phyloP scores from a whole-genome alignment of 2,888 invertebrate genomes.

The Plebejus argus region DNA sequence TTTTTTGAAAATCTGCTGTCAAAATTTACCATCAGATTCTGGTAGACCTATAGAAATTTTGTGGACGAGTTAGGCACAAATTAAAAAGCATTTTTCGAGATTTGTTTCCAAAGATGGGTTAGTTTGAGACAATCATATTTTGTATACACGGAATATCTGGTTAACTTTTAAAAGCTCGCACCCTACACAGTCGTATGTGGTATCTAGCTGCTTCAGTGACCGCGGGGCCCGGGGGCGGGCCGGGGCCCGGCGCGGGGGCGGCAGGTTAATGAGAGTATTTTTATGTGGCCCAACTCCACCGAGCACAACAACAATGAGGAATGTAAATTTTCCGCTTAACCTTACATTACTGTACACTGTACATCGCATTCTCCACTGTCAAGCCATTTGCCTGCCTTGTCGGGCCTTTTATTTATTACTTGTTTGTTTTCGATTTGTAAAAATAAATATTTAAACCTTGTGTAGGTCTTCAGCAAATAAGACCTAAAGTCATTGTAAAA shows the following conservation, averaged over 20 bases:
- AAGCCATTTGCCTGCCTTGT: neutral
- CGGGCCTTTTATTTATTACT: neutral
- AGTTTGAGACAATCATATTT: no score
- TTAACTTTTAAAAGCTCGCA: neutral
- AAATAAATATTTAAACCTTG: neutral
- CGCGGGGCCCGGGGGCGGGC: slow-evolving; percentile 50
- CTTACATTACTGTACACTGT: neutral
- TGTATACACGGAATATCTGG: no score
- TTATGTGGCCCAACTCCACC: slow-evolving; percentile 59
- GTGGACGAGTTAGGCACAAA: no score
- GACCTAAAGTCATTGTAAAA: no score
- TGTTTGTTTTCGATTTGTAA: neutral
- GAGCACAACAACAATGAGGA: slow-evolving; percentile 71
- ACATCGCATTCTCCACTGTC: neutral
- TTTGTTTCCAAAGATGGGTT: no score
- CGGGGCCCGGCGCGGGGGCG: slow-evolving; percentile 53
- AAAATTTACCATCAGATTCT: no score
- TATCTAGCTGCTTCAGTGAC: neutral
- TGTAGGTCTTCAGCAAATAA: no score
- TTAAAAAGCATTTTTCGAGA: no score
- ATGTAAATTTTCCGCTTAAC: slow-evolving; percentile 66
- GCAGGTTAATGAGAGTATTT: slow-evolving; percentile 79
- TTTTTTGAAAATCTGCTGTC: no score
- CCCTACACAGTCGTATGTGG: neutral
- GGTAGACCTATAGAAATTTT: no score